A percentile compares a stretch with the other conserved stretches of the same genome.
These are phyloP conservation scores for Oxyscelio sp. DNA, from an alignment of 2,888 invertebrate species.

Conservation along the genomic window DNA sequence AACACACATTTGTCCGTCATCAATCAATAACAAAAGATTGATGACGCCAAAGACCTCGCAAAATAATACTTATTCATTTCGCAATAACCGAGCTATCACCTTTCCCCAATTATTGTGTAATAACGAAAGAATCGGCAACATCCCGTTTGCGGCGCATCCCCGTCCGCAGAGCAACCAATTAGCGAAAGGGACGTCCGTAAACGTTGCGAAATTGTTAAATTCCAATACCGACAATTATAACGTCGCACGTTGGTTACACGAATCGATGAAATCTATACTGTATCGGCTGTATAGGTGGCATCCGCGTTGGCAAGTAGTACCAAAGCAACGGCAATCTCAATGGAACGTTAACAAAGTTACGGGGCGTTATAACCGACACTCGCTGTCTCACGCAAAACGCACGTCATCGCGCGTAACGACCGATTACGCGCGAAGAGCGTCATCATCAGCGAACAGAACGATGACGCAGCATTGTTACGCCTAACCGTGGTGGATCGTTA, in stretches of 20 bases:
- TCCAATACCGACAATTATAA: constrained; percentile 47
- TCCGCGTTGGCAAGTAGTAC: constrained; percentile 62
- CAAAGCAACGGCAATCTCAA: constrained; percentile 83
- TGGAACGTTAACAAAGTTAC: constrained; percentile 85
- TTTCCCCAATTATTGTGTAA: background rate
- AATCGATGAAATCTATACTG: constrained; percentile 69
- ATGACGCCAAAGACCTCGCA: too few relatives aligned
- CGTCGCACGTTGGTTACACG: constrained; percentile 49
- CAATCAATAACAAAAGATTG: too few relatives aligned
- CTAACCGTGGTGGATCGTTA: constrained; percentile 86
- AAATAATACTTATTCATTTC: too few relatives aligned
- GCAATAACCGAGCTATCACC: too few relatives aligned
- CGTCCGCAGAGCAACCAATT: constrained; percentile 19
- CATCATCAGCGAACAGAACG: constrained; percentile 80
- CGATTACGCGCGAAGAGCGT: constrained; percentile 85
- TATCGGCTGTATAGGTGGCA: constrained; percentile 42
- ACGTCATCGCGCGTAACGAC: constrained; percentile 88
- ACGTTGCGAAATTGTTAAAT: constrained; percentile 31
- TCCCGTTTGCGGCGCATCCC: background rate
- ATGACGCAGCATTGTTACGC: constrained; percentile 86
- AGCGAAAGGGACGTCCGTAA: constrained; percentile 10
- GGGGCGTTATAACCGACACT: constrained; percentile 74
- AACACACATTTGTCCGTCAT: too few relatives aligned
- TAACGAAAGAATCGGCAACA: too few relatives aligned
- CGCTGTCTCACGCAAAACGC: constrained; percentile 84